These are phyloP conservation scores for Branchipolynoe longqiensis DNA, from an alignment of 2,888 invertebrate genomes.

Conservation along the genomic window DNA sequence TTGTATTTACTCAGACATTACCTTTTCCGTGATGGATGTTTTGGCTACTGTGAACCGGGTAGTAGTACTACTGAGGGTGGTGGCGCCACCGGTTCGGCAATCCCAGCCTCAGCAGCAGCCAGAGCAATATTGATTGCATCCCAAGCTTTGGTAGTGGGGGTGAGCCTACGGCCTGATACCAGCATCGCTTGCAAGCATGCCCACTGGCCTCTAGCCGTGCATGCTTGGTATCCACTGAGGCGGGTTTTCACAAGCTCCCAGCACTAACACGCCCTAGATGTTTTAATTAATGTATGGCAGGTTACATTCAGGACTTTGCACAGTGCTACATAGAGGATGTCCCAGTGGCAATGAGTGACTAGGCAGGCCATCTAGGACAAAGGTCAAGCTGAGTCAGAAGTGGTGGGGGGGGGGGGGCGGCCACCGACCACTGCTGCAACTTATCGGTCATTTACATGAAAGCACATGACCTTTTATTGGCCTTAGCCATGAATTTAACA, in stretches of 20 bases:
- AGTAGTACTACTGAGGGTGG: not conserved
- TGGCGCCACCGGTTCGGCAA: slow-evolving; percentile 50
- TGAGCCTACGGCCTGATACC: not conserved
- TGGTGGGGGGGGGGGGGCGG: slow-evolving; percentile 37
- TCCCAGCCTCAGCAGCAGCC: slow-evolving; percentile 1
- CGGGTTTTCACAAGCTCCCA: too few species aligned
- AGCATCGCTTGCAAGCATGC: not conserved
- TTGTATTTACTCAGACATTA: not conserved
- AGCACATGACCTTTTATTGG: slow-evolving; percentile 23
- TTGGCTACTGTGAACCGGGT: slow-evolving; percentile 6
- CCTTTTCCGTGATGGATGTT: not conserved
- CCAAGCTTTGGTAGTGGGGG: not conserved
- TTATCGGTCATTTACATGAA: not conserved
- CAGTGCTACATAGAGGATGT: not conserved
- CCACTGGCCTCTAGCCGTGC: not conserved
- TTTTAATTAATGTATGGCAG: not conserved
- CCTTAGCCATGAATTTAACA: slow-evolving; percentile 11
- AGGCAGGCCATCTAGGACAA: slow-evolving; percentile 19
- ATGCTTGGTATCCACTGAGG: not conserved
- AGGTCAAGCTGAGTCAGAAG: slow-evolving; percentile 42
- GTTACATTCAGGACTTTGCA: not conserved
- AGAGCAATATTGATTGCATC: slow-evolving; percentile 32
- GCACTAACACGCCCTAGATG: not conserved
- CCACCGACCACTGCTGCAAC: not conserved
- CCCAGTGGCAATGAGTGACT: not conserved